phyloP scores from a whole-genome alignment of 2,888 invertebrate species.

The Lacanobia wlatinum region DNA sequence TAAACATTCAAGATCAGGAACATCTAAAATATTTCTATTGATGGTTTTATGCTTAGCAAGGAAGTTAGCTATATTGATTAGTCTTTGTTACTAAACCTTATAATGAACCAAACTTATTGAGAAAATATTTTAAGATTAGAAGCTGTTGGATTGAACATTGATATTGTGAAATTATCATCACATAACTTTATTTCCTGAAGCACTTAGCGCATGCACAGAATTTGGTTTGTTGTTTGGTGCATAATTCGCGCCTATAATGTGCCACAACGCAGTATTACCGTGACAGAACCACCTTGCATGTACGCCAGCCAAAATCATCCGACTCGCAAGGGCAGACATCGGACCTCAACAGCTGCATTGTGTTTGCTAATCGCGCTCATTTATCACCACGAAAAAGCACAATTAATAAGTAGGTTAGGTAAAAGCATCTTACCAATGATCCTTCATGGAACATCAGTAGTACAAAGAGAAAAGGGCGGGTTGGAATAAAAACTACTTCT shows the following conservation, averaged over 20 bases:
- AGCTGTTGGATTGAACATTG: background rate
- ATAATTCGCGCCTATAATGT: constrained; percentile 68
- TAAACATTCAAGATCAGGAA: background rate
- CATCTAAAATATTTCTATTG: constrained; percentile 14
- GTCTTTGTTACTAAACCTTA: constrained; percentile 34
- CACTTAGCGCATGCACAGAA: background rate
- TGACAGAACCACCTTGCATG: constrained; percentile 9
- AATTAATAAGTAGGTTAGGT: constrained; percentile 81
- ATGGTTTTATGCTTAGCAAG: background rate
- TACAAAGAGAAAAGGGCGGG: constrained; percentile 65
- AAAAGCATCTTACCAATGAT: constrained; percentile 70
- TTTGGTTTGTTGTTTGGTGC: constrained; percentile 28
- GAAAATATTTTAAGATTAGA: background rate
- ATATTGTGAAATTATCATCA: background rate
- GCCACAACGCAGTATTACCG: constrained; percentile 35
- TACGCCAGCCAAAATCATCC: constrained; percentile 14
- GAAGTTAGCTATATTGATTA: constrained; percentile 15
- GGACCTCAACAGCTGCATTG: constrained; percentile 19
- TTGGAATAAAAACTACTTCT: constrained; percentile 59
- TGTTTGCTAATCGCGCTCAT: constrained; percentile 35
- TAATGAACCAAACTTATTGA: constrained; percentile 25
- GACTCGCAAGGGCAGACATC: constrained; percentile 18
- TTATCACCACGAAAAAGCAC: constrained; percentile 63
- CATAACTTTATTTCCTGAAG: background rate
- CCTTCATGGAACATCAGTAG: constrained; percentile 57